Percentiles rank a stretch among this genome's conserved stretches.
Evolutionary conservation across 2,797 vertebrate species (phyloP).

Genomic region (Melanotaenia trifasciata): DNA sequence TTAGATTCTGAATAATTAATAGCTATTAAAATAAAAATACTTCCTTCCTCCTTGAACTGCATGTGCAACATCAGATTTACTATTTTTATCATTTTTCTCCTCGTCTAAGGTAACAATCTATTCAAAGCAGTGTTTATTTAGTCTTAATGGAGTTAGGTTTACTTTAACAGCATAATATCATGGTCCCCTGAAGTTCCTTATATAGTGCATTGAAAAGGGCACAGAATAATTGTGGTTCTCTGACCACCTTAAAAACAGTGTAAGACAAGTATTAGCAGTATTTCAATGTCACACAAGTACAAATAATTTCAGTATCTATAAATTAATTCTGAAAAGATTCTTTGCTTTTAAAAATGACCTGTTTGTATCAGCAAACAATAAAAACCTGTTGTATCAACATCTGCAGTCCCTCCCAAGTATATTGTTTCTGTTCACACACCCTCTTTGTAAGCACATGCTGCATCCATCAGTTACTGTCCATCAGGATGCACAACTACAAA

Average conservation of each 20-base stretch:
- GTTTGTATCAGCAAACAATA: neutral
- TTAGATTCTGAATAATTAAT: neutral
- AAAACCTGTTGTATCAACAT: slow-evolving; percentile 17
- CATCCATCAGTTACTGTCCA: slow-evolving; percentile 19
- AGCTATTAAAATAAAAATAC: neutral
- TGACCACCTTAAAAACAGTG: neutral
- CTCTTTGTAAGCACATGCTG: slow-evolving; percentile 37
- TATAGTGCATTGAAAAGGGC: neutral
- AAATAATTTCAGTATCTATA: neutral
- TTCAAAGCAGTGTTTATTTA: neutral
- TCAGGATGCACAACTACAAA: neutral
- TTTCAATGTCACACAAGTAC: neutral
- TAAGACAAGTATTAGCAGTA: neutral
- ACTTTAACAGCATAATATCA: neutral
- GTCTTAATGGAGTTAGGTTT: neutral
- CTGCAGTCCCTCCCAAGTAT: slow-evolving; percentile 31
- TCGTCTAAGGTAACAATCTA: neutral
- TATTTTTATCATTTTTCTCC: neutral
- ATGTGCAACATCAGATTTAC: neutral
- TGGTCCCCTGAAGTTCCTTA: neutral
- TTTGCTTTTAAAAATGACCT: neutral
- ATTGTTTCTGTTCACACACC: slow-evolving; percentile 21
- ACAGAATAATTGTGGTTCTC: neutral
- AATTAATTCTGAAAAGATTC: neutral
- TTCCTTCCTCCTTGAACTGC: neutral